These are phyloP conservation scores for Trichogramma evanescens DNA, from an alignment of 2,888 invertebrate species.

Conservation along the genomic window DNA sequence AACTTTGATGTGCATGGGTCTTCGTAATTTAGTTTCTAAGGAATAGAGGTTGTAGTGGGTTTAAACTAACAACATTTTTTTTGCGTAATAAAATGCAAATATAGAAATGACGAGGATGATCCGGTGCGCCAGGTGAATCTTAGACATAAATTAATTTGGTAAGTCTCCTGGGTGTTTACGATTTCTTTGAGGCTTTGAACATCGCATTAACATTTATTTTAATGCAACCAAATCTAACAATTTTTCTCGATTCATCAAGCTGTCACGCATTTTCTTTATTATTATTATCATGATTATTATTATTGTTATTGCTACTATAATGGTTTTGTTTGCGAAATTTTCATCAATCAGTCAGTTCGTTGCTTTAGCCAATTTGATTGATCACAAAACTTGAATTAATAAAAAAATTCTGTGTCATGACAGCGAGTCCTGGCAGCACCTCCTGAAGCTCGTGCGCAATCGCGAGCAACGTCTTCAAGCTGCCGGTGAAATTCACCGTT, in stretches of 20 bases:
- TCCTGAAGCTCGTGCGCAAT: slow-evolving; percentile 78
- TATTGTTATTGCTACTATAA: too few relatives aligned
- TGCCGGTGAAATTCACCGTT: slow-evolving; percentile 94
- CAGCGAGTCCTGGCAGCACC: slow-evolving; percentile 78
- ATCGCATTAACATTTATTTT: not conserved
- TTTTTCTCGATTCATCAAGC: too few relatives aligned
- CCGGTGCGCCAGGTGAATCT: slow-evolving; percentile 51
- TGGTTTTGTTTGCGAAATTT: too few relatives aligned
- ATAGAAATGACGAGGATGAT: slow-evolving; percentile 45
- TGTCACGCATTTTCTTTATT: too few relatives aligned
- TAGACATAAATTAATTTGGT: slow-evolving; percentile 51
- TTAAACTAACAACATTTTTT: slow-evolving; percentile 19
- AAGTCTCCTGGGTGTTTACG: slow-evolving; percentile 34
- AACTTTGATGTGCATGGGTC: slow-evolving; percentile 2
- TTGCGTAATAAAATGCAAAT: slow-evolving; percentile 26
- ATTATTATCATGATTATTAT: too few relatives aligned
- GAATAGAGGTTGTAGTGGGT: slow-evolving; percentile 9
- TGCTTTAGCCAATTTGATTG: too few relatives aligned
- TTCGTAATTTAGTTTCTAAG: not conserved
- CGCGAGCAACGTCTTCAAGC: slow-evolving; percentile 83
- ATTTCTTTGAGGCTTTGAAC: not conserved
- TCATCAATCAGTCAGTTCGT: too few relatives aligned
- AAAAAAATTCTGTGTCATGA: slow-evolving; percentile 2
- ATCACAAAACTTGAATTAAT: not conserved
- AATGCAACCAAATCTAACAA: too few relatives aligned